Evolutionary conservation across 2,113 vertebrate species (phyloP).

Genomic region (Rafetus swinhoei): DNA sequence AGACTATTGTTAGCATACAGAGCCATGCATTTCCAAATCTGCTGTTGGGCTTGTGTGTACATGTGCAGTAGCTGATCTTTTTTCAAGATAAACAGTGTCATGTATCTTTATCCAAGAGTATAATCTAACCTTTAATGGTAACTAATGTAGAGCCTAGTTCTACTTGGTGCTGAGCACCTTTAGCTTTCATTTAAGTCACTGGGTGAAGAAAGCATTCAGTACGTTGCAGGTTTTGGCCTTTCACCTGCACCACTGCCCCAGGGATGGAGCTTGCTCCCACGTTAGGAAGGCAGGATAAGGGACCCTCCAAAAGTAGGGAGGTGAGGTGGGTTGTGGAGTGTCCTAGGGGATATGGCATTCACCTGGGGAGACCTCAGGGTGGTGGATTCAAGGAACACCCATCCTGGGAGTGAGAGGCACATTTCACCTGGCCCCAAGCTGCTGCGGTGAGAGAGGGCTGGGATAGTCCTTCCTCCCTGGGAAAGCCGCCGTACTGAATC

Average conservation of each 20-base stretch:
- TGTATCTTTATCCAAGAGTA: background rate
- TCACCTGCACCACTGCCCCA: background rate
- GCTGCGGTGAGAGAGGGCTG: too few species aligned
- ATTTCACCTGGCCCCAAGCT: too few species aligned
- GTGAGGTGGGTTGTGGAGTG: too few species aligned
- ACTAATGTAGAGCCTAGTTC: accelerated
- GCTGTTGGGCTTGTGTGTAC: background rate
- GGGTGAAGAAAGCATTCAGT: accelerated
- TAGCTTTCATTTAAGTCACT: background rate
- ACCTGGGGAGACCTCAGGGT: too few species aligned
- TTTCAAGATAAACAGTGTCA: background rate
- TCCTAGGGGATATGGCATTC: too few species aligned
- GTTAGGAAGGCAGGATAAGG: too few species aligned
- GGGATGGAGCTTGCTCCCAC: too few species aligned
- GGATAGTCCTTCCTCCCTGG: too few species aligned
- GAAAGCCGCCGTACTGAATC: too few species aligned
- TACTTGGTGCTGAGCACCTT: accelerated
- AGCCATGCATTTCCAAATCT: background rate
- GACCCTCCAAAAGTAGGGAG: too few species aligned
- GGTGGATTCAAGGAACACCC: too few species aligned
- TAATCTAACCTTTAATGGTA: background rate
- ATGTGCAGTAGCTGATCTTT: accelerated
- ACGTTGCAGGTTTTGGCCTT: background rate
- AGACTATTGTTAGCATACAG: background rate
- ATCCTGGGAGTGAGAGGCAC: too few species aligned